Evolutionary conservation across 1,140 invertebrate species (phyloP).

Genomic region (Colletes latitarsis): DNA sequence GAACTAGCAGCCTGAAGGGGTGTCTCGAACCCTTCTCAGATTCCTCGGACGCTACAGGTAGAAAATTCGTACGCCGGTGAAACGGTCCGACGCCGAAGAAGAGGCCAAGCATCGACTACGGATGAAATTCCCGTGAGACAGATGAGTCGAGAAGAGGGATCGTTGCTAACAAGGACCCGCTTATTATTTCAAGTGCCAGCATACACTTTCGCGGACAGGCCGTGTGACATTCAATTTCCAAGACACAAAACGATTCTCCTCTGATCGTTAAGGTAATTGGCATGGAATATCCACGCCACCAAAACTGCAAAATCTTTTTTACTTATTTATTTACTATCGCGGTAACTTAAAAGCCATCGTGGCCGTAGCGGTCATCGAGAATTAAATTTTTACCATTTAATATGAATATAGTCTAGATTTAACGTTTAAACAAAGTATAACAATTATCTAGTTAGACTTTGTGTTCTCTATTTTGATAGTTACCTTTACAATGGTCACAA

Average conservation of each 20-base stretch:
- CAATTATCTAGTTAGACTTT: no score
- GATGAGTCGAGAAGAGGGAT: neutral
- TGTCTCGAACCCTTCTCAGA: slow-evolving; percentile 46
- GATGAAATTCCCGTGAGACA: slow-evolving; percentile 8
- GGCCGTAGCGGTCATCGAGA: no score
- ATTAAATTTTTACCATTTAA: no score
- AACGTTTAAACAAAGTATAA: no score
- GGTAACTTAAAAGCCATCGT: no score
- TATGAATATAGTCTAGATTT: no score
- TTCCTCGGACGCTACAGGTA: slow-evolving; percentile 46
- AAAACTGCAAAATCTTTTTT: no score
- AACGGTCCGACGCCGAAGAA: slow-evolving; percentile 21
- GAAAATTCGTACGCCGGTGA: slow-evolving; percentile 38
- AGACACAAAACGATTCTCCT: neutral
- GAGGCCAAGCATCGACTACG: slow-evolving; percentile 7
- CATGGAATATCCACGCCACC: neutral
- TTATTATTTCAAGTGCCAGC: slow-evolving; percentile 48
- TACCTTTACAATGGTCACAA: no score
- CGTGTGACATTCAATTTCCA: slow-evolving; percentile 14
- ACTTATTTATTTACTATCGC: no score
- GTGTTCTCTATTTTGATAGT: no score
- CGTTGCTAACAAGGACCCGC: slow-evolving; percentile 35
- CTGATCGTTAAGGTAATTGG: neutral
- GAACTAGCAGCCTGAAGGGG: neutral
- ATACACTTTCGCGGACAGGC: slow-evolving; percentile 8